Percentiles rank a stretch among this genome's conserved stretches.
Evolutionary conservation across 2,113 vertebrate species (phyloP).

Genomic region (Chitala chitala): DNA sequence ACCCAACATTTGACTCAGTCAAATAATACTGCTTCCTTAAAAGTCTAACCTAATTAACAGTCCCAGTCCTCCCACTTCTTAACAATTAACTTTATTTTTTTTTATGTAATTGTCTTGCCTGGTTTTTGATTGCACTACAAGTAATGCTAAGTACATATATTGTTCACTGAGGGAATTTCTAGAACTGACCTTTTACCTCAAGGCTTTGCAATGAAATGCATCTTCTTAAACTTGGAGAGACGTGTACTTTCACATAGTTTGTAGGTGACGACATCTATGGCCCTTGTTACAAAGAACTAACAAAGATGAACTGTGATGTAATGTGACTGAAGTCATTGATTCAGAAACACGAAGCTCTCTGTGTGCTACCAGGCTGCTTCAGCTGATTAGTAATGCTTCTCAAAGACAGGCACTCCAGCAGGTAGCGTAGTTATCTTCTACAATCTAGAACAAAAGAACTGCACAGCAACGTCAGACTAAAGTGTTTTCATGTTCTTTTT

Average conservation of each 20-base stretch:
- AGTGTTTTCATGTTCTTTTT: background rate
- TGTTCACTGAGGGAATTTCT: background rate
- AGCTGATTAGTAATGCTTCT: background rate
- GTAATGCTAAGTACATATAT: background rate
- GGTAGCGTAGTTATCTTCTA: slow-evolving; percentile 13
- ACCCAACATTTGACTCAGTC: slow-evolving; percentile 55
- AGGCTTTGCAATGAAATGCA: background rate
- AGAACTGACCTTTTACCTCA: background rate
- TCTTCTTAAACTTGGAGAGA: background rate
- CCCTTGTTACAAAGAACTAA: slow-evolving; percentile 1
- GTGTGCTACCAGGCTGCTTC: background rate
- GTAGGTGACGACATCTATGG: background rate
- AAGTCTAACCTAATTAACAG: slow-evolving; percentile 56
- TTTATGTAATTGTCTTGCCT: slow-evolving; percentile 53
- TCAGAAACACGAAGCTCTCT: background rate
- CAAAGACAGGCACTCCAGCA: background rate
- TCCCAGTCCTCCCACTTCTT: slow-evolving; percentile 44
- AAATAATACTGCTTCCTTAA: slow-evolving; percentile 50
- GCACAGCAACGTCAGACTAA: background rate
- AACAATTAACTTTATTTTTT: slow-evolving; percentile 41
- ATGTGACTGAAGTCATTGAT: slow-evolving; percentile 7
- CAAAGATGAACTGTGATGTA: slow-evolving; percentile 1
- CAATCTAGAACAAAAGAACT: background rate
- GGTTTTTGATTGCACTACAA: slow-evolving; percentile 42
- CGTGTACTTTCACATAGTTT: background rate